Percentiles rank a stretch among this genome's conserved stretches.
These are phyloP conservation scores for Cylindroiulus punctatus DNA, from an alignment of 2,888 invertebrate genomes.

Conservation along the genomic window DNA sequence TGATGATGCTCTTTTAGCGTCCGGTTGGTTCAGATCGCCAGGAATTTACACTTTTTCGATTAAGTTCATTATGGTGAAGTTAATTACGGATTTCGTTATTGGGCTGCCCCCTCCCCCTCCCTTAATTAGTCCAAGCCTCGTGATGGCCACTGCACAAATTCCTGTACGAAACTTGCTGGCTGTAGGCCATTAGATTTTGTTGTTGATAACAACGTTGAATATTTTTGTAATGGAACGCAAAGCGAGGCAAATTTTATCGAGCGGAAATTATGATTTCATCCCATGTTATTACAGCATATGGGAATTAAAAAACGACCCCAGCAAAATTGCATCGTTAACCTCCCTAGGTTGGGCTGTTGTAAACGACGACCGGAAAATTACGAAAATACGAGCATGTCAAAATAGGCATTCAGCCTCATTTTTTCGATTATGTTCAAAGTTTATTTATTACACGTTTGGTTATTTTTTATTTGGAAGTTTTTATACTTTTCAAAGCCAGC, in stretches of 20 bases:
- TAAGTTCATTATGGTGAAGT: neutral
- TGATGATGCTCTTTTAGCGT: constrained; percentile 12
- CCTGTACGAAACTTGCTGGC: neutral
- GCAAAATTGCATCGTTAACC: neutral
- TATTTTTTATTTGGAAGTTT: too few species aligned
- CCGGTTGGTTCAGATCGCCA: neutral
- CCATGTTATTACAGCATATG: constrained; percentile 16
- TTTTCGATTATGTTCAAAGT: too few species aligned
- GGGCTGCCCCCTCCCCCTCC: neutral
- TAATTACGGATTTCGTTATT: neutral
- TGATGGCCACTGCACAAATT: neutral
- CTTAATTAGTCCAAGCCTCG: neutral
- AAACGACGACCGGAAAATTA: too few species aligned
- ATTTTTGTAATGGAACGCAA: constrained; percentile 20
- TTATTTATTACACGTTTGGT: too few species aligned
- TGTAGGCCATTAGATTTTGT: constrained; percentile 32
- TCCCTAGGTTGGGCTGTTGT: neutral
- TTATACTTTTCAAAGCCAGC: too few species aligned
- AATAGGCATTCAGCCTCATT: too few species aligned
- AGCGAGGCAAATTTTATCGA: constrained; percentile 32
- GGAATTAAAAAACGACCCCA: constrained; percentile 20
- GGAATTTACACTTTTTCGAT: too few species aligned
- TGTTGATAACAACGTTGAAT: constrained; percentile 32
- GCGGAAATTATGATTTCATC: constrained; percentile 32
- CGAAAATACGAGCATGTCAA: too few species aligned